Conservation (phyloP, 2,797 vertebrate genomes). For the Cichlasoma orientale region DNA sequence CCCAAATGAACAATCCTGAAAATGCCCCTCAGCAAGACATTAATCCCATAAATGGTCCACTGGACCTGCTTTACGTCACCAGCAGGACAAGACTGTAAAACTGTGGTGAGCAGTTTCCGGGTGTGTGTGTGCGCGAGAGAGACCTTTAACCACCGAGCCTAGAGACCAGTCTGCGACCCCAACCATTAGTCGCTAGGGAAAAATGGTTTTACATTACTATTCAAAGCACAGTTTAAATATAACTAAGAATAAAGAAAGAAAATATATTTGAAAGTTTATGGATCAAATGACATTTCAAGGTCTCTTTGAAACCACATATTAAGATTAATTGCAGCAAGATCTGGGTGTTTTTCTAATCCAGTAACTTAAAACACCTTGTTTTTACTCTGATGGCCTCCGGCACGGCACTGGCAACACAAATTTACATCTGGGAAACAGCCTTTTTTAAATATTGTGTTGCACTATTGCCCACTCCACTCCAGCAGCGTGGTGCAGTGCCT, state of each 20-base stretch:
- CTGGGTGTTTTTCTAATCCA: conserved; percentile 19
- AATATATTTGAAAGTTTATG: neutral
- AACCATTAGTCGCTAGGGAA: too few relatives aligned
- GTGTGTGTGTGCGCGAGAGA: conserved; percentile 8
- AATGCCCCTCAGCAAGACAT: conserved; percentile 25
- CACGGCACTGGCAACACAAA: conserved; percentile 19
- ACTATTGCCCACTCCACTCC: conserved; percentile 24
- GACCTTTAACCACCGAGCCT: conserved; percentile 31
- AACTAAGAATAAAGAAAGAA: neutral
- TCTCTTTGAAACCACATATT: neutral
- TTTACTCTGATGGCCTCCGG: conserved; percentile 6
- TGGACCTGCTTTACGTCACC: conserved; percentile 16
- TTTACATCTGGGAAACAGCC: conserved; percentile 39
- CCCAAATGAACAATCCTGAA: conserved; percentile 11
- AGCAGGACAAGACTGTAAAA: conserved; percentile 30
- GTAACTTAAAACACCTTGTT: conserved; percentile 31
- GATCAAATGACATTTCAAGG: neutral
- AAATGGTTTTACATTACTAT: neutral
- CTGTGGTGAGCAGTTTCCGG: conserved; percentile 18
- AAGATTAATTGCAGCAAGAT: conserved; percentile 35
- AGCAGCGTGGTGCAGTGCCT: conserved; percentile 35
- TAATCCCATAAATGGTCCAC: conserved; percentile 3
- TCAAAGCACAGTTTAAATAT: neutral
- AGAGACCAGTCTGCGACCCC: neutral
- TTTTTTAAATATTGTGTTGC: conserved; percentile 42